Conservation (phyloP, 2,797 vertebrate species). For the Gallinago solitaria region DNA sequence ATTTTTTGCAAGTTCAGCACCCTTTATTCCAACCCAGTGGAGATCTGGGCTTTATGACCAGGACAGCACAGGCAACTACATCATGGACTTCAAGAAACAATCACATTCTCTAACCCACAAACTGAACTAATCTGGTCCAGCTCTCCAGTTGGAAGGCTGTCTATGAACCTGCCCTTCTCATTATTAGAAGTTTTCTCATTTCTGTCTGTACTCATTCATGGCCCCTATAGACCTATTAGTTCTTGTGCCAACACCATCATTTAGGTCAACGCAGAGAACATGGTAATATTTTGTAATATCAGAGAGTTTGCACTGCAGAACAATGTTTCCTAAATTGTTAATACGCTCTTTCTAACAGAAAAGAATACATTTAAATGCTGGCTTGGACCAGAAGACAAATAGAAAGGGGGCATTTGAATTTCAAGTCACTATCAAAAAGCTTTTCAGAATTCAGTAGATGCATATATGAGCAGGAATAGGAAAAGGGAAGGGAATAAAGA, state of each 20-base stretch:
- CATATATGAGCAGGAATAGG: background rate
- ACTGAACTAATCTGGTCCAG: background rate
- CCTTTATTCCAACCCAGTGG: background rate
- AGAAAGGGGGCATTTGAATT: constrained; percentile 6
- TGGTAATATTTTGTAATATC: constrained; percentile 28
- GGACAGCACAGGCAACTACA: background rate
- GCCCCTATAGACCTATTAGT: constrained; percentile 30
- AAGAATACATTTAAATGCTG: constrained; percentile 34
- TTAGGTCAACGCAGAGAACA: constrained; percentile 30
- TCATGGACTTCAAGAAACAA: background rate
- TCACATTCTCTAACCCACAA: background rate
- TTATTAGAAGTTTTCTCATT: constrained; percentile 27
- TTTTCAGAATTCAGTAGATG: constrained; percentile 21
- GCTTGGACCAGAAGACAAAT: constrained; percentile 31
- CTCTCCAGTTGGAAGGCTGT: background rate
- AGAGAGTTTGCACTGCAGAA: constrained; percentile 7
- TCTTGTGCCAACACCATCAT: constrained; percentile 23
- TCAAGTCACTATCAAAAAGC: background rate
- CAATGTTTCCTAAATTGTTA: constrained; percentile 51
- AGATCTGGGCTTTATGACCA: background rate
- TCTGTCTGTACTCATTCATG: constrained; percentile 14
- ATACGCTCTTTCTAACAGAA: constrained; percentile 40
- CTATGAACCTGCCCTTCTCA: background rate
- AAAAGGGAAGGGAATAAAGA: background rate
- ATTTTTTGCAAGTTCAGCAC: background rate